A percentile compares a stretch with the other conserved stretches of the same genome.
Conservation (phyloP, 2,113 vertebrate genomes). For the Turdus rufiventris region DNA sequence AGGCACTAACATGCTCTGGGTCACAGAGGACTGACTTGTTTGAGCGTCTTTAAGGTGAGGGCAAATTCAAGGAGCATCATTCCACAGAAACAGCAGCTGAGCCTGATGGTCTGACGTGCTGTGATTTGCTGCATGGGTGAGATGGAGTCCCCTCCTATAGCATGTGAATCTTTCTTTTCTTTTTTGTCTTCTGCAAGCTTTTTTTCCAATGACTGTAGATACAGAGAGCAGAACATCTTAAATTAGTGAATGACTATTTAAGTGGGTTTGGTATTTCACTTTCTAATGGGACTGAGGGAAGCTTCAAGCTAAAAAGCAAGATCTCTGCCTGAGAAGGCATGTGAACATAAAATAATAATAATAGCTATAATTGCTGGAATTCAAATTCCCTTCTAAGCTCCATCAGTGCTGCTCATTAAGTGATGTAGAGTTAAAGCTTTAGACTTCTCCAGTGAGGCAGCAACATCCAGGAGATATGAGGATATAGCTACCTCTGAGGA, state of each 20-base stretch:
- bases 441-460: not conserved
- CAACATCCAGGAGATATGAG: not conserved
- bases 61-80: not conserved
- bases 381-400: not conserved
- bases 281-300: not conserved
- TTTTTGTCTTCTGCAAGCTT: not conserved
- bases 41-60: not conserved
- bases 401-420: not conserved
- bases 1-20: not conserved
- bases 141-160: not conserved
- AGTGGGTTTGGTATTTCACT: not conserved
- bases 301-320: not conserved
- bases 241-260: not conserved
- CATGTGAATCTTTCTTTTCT: not conserved
- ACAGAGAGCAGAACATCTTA: not conserved
- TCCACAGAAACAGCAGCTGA: not conserved
- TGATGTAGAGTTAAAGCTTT: not conserved
- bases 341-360: slow-evolving; percentile 11
- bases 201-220: not conserved
- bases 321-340: not conserved
- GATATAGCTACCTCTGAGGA: not conserved
- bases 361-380: not conserved
- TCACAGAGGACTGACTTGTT: not conserved
- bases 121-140: not conserved
- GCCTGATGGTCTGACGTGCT: not conserved